A percentile compares a stretch with the other conserved stretches of the same genome.
phyloP scores from a whole-genome alignment of 2,797 vertebrate genomes.

The Acanthurus lineatus region DNA sequence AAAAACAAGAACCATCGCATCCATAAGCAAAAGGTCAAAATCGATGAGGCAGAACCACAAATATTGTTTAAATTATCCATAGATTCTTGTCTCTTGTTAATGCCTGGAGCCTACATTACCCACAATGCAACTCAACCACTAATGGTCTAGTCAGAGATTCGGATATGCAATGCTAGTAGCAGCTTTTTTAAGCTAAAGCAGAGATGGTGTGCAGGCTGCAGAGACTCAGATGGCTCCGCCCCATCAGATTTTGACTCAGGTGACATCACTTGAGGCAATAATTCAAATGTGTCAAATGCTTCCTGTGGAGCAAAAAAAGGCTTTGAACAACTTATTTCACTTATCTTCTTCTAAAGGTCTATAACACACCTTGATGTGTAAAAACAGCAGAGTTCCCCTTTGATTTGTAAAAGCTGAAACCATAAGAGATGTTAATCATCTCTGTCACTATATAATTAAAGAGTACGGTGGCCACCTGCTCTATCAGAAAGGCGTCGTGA shows the following conservation, averaged over 20 bases:
- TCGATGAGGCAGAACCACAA: neutral
- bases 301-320: neutral
- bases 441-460: neutral
- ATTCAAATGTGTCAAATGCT: neutral
- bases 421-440: conserved; percentile 18
- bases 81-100: neutral
- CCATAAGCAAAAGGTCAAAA: neutral
- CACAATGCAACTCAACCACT: neutral
- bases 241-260: neutral
- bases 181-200: neutral
- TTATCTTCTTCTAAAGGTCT: neutral
- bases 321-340: neutral
- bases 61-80: neutral
- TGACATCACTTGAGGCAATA: neutral
- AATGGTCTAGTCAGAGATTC: neutral
- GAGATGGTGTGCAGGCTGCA: neutral
- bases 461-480: too few species aligned
- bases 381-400: neutral
- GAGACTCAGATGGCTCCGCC: neutral
- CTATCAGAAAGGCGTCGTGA: too few species aligned
- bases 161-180: neutral
- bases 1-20: too few species aligned
- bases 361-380: conserved; percentile 8
- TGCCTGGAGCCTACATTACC: neutral
- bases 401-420: conserved; percentile 5